Conservation (phyloP, 2,888 invertebrate species). For the Poecilus cupreus region DNA sequence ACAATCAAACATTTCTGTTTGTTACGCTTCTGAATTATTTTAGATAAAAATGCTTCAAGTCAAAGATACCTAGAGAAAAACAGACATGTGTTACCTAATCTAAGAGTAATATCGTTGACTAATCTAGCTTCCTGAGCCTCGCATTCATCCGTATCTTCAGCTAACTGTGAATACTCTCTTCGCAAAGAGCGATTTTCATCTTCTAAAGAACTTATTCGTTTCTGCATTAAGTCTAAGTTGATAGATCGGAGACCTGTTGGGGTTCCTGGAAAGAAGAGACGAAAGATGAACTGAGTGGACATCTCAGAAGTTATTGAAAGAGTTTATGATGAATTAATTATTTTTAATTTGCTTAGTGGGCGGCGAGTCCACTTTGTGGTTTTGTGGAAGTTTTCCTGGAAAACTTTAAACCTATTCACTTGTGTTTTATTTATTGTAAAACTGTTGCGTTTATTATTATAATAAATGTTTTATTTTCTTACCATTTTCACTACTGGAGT, state of each 20-base stretch:
- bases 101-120: conserved; percentile 89
- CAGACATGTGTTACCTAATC: conserved; percentile 79
- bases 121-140: conserved; percentile 93
- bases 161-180: conserved; percentile 86
- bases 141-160: conserved; percentile 87
- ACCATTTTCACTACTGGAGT: conserved; percentile 80
- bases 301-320: too few relatives aligned
- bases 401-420: too few relatives aligned
- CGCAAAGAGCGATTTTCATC: conserved; percentile 92
- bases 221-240: conserved; percentile 87
- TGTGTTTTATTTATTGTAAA: too few relatives aligned
- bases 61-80: neutral
- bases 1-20: too few relatives aligned
- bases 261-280: conserved; percentile 67
- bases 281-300: too few relatives aligned
- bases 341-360: too few relatives aligned
- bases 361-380: too few relatives aligned
- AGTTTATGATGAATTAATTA: too few relatives aligned
- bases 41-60: neutral
- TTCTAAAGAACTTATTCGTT: conserved; percentile 85
- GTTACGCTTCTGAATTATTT: too few relatives aligned
- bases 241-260: conserved; percentile 81
- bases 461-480: conserved; percentile 65
- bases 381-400: too few relatives aligned
- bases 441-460: too few relatives aligned